Conservation (phyloP, 2,888 invertebrate genomes). For the Synanthedon andrenaeformis region DNA sequence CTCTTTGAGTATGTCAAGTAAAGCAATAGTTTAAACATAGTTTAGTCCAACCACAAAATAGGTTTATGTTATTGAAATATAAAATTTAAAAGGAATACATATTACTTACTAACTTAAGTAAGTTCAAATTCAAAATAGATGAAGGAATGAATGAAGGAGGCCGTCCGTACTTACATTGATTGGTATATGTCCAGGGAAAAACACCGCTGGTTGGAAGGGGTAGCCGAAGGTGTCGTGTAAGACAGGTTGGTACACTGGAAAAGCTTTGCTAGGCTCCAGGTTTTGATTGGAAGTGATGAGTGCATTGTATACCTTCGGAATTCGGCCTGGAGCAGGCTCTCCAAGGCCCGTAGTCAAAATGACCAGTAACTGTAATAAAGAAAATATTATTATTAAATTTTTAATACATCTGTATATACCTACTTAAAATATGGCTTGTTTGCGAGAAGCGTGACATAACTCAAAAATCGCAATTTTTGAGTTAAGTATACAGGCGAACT, state of each 20-base stretch:
- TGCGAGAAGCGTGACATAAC: no score
- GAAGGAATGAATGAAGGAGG: neutral
- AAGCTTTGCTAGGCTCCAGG: constrained; percentile 79
- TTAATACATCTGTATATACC: neutral
- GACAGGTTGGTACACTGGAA: constrained; percentile 79
- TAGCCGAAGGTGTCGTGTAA: constrained; percentile 73
- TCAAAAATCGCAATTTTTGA: no score
- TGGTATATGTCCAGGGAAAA: constrained; percentile 44
- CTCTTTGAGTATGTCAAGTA: no score
- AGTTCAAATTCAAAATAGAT: neutral
- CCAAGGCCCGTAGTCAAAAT: constrained; percentile 22
- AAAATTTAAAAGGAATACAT: no score
- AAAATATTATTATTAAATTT: constrained; percentile 9
- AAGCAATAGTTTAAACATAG: no score
- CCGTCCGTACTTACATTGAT: constrained; percentile 39
- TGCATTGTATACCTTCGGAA: constrained; percentile 84
- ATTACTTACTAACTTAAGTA: neutral
- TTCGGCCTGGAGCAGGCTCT: constrained; percentile 65
- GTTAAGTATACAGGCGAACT: no score
- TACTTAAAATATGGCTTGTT: constrained; percentile 5
- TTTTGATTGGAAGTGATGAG: constrained; percentile 83
- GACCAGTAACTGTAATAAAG: constrained; percentile 29
- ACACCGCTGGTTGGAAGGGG: constrained; percentile 42
- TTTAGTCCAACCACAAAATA: no score
- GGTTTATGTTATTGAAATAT: no score